Evolutionary conservation across 1,140 invertebrate genomes (phyloP).

Genomic region (Antheraea pernyi): DNA sequence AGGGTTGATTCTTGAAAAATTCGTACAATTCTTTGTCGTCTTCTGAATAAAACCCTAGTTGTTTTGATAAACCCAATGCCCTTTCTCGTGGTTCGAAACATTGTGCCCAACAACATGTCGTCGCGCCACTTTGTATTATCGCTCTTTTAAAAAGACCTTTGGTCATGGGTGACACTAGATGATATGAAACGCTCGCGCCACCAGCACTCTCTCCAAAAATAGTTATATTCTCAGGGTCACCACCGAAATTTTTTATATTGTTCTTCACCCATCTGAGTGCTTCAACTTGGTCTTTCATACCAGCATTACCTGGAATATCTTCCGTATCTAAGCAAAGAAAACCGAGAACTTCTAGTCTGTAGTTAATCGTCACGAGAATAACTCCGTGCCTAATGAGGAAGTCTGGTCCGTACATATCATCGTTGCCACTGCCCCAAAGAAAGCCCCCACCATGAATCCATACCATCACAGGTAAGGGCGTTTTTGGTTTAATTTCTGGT

Average conservation of each 20-base stretch:
- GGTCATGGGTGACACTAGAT: slow-evolving; percentile 69
- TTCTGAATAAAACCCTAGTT: slow-evolving; percentile 35
- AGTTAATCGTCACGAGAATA: slow-evolving; percentile 78
- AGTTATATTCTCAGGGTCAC: slow-evolving; percentile 81
- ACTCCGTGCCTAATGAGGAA: slow-evolving; percentile 81
- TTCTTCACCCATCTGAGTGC: slow-evolving; percentile 82
- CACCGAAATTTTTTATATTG: slow-evolving; percentile 84
- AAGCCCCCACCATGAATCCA: slow-evolving; percentile 81
- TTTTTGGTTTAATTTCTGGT: slow-evolving; percentile 53
- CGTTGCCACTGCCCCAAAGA: slow-evolving; percentile 78
- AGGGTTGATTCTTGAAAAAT: slow-evolving; percentile 32
- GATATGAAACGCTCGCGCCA: slow-evolving; percentile 66
- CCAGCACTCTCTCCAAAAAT: slow-evolving; percentile 81
- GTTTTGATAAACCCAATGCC: slow-evolving; percentile 34
- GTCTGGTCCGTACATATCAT: slow-evolving; percentile 79
- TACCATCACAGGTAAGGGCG: slow-evolving; percentile 60
- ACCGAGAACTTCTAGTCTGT: slow-evolving; percentile 37
- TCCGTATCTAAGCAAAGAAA: slow-evolving; percentile 74
- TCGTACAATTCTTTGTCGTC: slow-evolving; percentile 28
- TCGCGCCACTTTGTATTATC: slow-evolving; percentile 38
- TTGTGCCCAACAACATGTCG: slow-evolving; percentile 28
- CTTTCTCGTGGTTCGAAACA: slow-evolving; percentile 29
- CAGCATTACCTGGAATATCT: slow-evolving; percentile 84
- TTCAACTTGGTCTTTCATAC: slow-evolving; percentile 83
- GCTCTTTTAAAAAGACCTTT: slow-evolving; percentile 41